Evolutionary conservation across 2,113 vertebrate species (phyloP).

Genomic region (Dendrocopos noguchii): DNA sequence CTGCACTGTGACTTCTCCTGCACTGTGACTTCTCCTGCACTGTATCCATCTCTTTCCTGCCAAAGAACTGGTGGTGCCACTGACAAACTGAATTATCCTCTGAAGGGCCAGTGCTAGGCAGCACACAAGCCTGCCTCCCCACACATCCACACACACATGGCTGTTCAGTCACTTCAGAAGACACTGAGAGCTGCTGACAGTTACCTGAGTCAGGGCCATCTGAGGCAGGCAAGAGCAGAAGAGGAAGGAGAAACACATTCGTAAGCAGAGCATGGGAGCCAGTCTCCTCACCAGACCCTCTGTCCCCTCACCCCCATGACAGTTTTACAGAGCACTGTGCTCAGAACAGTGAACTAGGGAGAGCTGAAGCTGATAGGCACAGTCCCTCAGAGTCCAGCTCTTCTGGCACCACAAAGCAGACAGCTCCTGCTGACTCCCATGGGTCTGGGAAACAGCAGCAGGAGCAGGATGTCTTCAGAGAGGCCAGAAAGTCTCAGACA

Average conservation of each 20-base stretch:
- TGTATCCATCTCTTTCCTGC: not conserved
- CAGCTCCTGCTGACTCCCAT: not conserved
- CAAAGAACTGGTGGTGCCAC: not conserved
- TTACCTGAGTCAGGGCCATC: constrained; percentile 85
- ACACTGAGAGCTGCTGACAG: not conserved
- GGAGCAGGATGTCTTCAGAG: not conserved
- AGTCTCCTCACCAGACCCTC: not conserved
- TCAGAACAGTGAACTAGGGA: not conserved
- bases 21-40: not conserved
- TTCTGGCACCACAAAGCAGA: not conserved
- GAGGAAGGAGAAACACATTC: constrained; percentile 62
- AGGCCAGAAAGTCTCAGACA: not conserved
- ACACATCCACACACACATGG: not conserved
- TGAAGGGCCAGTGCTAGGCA: not conserved
- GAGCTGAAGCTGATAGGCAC: not conserved
- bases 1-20: not conserved
- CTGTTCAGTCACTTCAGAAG: not conserved
- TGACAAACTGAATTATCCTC: not conserved
- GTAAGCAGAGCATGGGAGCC: constrained; percentile 30
- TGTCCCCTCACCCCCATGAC: not conserved
- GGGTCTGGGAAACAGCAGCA: not conserved
- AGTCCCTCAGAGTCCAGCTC: not conserved
- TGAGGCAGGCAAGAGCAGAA: constrained; percentile 71
- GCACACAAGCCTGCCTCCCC: not conserved
- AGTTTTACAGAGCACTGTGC: not conserved